Base-by-base conservation (phyloP, 2,888 invertebrate species). In the Drosophila birchii region DNA sequence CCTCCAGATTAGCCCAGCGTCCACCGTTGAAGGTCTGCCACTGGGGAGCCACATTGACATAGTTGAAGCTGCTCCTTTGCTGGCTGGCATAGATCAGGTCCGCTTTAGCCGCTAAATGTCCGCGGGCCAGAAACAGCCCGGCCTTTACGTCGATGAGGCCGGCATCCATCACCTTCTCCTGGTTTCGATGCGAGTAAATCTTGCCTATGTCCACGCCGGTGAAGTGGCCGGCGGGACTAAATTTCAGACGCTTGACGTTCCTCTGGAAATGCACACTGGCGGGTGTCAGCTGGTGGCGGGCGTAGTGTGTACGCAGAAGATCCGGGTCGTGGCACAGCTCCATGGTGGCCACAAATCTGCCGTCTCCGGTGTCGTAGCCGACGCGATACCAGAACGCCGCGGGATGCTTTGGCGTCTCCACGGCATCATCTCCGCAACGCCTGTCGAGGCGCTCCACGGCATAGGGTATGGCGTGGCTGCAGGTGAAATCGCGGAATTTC, bases 11-110 rank as follows among this genome's bases (percentile, higher is more conserved):
- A 45, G 93, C 90, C 95, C 95, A 95, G 77, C 94, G 94, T 14
- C 93, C 93, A 0, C 91, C 93, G 81, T 95, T 95, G 81, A 95
- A 94, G 4, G 91, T 92, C 79, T 93, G 93, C 94, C 94, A 94
- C 75, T 94, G 94, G 0, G 94, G 94, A 1, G 93, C 93, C 0
- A 90, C 93, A 80, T 94, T 94, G 11, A 94, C 89, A 78, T 93
- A 94, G 79, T 93, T 94, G 81, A 93, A 94, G 5, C 94, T 94
- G 7, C 93, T 92, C 16, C 91, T 89, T 75, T 94, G 94, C 70
- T 94, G 93, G 5, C 91, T 86, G 18, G 91, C 93, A 82, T 93
- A 94, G 56, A 94, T 93, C 76, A 93, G 93, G 87, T 94, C 94
- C 0, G 93, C 91, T 78, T 93, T 94, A 7, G 94, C 93, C 0